Percentiles rank a stretch among this genome's conserved stretches.
These are phyloP conservation scores for Crotalus viridis DNA, from an alignment of 2,113 vertebrate genomes.

Conservation along the genomic window DNA sequence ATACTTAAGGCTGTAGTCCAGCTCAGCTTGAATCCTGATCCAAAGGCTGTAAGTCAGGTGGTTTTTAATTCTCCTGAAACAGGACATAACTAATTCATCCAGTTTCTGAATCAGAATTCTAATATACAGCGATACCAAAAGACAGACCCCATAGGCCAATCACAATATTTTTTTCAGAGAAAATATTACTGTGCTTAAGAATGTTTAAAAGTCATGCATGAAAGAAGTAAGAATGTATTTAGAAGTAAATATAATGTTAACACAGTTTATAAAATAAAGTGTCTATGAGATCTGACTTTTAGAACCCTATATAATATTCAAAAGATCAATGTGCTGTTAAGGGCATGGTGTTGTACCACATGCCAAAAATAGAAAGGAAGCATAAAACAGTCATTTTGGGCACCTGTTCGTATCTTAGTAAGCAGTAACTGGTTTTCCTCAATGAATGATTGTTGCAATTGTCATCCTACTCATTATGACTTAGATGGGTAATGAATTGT, in stretches of 20 bases:
- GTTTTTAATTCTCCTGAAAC: background rate
- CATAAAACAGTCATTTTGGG: background rate
- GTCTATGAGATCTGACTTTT: background rate
- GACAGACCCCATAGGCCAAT: background rate
- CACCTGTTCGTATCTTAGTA: background rate
- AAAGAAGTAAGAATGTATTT: background rate
- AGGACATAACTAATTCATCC: background rate
- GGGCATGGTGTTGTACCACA: no score
- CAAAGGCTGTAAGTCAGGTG: background rate
- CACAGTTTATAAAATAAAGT: background rate
- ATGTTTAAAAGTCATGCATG: background rate
- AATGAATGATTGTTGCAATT: background rate
- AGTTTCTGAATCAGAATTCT: background rate
- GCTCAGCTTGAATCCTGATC: background rate
- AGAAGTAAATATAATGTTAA: background rate
- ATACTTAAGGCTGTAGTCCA: background rate
- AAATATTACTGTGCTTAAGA: background rate
- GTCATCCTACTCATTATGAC: background rate
- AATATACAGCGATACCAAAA: background rate
- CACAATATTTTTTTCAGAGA: background rate
- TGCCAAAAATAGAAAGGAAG: no score
- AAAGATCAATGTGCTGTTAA: no score
- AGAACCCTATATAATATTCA: background rate
- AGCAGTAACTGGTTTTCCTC: background rate
- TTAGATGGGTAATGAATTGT: background rate